Base-by-base conservation (phyloP, 1,140 invertebrate genomes). In the Philopotamus ludificatus region DNA sequence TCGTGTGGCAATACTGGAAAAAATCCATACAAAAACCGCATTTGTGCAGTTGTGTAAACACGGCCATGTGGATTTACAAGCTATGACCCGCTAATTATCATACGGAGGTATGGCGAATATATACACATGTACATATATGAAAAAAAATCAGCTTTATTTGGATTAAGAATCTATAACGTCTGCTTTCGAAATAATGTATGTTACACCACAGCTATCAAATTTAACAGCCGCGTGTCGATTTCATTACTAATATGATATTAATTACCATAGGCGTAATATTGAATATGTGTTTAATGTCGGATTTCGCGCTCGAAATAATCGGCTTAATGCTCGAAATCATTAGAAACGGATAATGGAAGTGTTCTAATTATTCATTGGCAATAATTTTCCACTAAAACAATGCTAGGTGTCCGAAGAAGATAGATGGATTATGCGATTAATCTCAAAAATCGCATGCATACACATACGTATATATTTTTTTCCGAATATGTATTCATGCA, bases 211-310 rank as follows among this genome's bases (percentile, higher is more conserved):
- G 53, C 34, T 58, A 58, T 58, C 55, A 44, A 58, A 58, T 42
- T 25, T 58, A 58, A 58, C 55, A 58, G 39, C 55, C 55, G 41
- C 39, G 7, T 18, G 55, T 58, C 55, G 39, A 58, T 45, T 26
- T 58, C 34, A 58, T 44, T 44, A 44, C 34, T 18, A 26, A 58
- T 58, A 44, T 42, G 55, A 58, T 45, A 44, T 58, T 58, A 58
- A 58, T 58, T 45, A 26, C 41, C 21, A 28, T 12, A 42, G 54
- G 28, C 28, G 28, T 34, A 34, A 34, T 12, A 34, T 12, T 12
- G 28, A 34, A 34, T 34, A 4, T 7, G 12, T 34, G 12, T 34
- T 34, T 7, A 34, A 34, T 34, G 12, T 34, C 28, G 28, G 12
- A 12, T 34, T 7, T 34, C 12, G 12, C 12, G 28, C 12, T 34